A percentile compares a stretch with the other conserved stretches of the same genome.
These are phyloP conservation scores for Dasypogon diadema DNA, from an alignment of 2,888 invertebrate genomes.

Conservation along the genomic window DNA sequence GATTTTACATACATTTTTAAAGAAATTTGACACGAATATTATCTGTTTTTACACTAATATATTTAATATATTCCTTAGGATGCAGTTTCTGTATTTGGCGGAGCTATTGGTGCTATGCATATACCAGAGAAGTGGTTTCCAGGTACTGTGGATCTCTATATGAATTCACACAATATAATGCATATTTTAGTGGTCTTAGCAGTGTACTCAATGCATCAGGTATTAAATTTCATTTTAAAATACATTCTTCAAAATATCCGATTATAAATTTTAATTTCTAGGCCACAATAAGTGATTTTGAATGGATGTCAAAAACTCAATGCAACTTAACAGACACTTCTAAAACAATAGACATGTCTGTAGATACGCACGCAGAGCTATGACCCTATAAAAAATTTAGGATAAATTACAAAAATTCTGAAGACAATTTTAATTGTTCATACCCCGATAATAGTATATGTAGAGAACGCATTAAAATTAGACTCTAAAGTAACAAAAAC, in stretches of 20 bases:
- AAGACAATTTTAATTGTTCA: background rate
- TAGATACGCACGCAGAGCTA: conserved; percentile 64
- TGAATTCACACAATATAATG: conserved; percentile 94
- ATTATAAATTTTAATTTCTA: conserved; percentile 58
- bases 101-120: conserved; percentile 87
- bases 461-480: background rate
- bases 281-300: conserved; percentile 82
- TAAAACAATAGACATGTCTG: conserved; percentile 61
- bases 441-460: conserved; percentile 3
- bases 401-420: conserved; percentile 44
- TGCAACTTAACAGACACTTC: conserved; percentile 69
- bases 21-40: too few species aligned
- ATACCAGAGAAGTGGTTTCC: conserved; percentile 93
- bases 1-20: too few species aligned
- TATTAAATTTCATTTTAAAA: conserved; percentile 58
- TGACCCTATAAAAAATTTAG: conserved; percentile 63
- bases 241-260: background rate
- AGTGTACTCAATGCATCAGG: conserved; percentile 89
- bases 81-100: conserved; percentile 84
- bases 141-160: conserved; percentile 83
- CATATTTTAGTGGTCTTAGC: conserved; percentile 90
- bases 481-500: conserved; percentile 34
- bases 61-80: conserved; percentile 72
- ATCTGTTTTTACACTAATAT: too few species aligned
- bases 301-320: conserved; percentile 82